Evolutionary conservation across 1,140 invertebrate species (phyloP).

Genomic region (Papilio glaucus): DNA sequence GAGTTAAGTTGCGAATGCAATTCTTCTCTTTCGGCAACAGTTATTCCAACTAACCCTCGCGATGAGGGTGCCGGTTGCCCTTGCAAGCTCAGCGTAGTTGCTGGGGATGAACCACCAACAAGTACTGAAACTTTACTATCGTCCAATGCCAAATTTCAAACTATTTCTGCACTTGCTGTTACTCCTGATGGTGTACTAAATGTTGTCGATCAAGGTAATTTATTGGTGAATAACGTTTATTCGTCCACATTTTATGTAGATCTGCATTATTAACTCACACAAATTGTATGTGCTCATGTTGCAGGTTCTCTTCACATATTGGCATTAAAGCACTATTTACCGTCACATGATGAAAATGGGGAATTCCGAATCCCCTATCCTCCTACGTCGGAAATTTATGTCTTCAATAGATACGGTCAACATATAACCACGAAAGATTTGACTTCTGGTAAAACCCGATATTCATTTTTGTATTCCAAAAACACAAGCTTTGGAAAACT

Average conservation of each 20-base stretch:
- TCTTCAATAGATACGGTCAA: slow-evolving; percentile 97
- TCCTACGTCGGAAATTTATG: slow-evolving; percentile 95
- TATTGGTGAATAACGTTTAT: slow-evolving; percentile 29
- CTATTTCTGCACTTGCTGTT: slow-evolving; percentile 95
- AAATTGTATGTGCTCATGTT: neutral
- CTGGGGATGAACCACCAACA: slow-evolving; percentile 87
- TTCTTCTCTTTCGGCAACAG: slow-evolving; percentile 83
- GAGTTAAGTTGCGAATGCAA: slow-evolving; percentile 85
- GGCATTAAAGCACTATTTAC: slow-evolving; percentile 94
- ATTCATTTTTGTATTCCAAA: slow-evolving; percentile 97
- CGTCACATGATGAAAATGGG: slow-evolving; percentile 93
- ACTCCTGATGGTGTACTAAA: slow-evolving; percentile 97
- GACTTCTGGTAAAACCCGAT: slow-evolving; percentile 95
- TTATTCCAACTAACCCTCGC: slow-evolving; percentile 71
- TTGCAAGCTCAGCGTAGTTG: slow-evolving; percentile 81
- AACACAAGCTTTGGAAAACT: slow-evolving; percentile 98
- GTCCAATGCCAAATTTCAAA: slow-evolving; percentile 94
- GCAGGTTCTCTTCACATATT: slow-evolving; percentile 92
- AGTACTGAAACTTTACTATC: slow-evolving; percentile 93
- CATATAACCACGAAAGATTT: slow-evolving; percentile 96
- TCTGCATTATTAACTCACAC: neutral
- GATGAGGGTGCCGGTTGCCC: slow-evolving; percentile 83
- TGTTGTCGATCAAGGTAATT: slow-evolving; percentile 95
- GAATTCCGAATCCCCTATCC: slow-evolving; percentile 97
- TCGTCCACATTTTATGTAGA: neutral